Evolutionary conservation across 1,140 invertebrate species (phyloP), one percentile per base, ranked within the genome.

Genomic region (Littorina saxatilis): DNA sequence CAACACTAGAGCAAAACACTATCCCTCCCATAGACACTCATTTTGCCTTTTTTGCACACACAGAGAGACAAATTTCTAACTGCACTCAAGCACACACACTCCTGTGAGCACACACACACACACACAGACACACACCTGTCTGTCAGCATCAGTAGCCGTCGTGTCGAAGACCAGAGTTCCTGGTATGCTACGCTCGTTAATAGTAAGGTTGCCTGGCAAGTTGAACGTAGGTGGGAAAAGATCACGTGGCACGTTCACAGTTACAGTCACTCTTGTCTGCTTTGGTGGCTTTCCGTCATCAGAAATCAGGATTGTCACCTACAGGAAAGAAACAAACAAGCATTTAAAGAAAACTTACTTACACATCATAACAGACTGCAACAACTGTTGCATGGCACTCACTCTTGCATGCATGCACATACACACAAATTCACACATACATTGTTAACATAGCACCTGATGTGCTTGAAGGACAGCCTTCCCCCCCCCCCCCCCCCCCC

Each of bases 271-370:
- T 20, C 50, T 82, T 15, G 63, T 78, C 9, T 74, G 82, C 55
- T 84, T 84, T 9, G 86, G 79, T 13, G 89, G 89, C 32, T 76
- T 58, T n/a, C 80, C 85, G 82, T 88, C 85, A 63, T 90, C 89
- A 70, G 81, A 83, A 11, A 86, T 84, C 63, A 75, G 32, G 17
- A 88, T 79, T 55, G 78, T 74, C 17, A 89, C 83, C 88, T 89
- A 32, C 4, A 81, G 13, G 35, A 39, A 7, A 68, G 23, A 50
- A 50, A 50, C 47, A 50, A 20, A 11, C 47, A 50, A n/a, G n/a
- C n/a, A n/a, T n/a, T n/a, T n/a, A n/a, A n/a, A 20, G 9, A 50
- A 50, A 9, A 50, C 20, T 50, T 50, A 50, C 47, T 50, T 9
- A 20, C 9, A 50, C 20, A 50, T 50, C 9, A 9, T 50, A 20